phyloP scores from a whole-genome alignment of 2,888 invertebrate genomes.

The Sinhomidia bicolor region DNA sequence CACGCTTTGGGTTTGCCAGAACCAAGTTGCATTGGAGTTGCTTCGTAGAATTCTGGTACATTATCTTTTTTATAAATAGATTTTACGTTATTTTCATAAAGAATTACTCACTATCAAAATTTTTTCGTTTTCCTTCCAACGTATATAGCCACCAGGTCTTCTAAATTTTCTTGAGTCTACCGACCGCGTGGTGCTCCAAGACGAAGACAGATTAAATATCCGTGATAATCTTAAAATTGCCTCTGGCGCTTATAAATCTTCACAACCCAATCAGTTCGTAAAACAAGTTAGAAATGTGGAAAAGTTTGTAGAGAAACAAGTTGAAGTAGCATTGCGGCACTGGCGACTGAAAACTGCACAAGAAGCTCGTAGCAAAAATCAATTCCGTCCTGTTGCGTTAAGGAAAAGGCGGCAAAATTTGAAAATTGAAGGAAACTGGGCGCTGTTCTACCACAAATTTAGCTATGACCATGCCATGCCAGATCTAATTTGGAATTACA shows the following conservation, averaged over 20 bases:
- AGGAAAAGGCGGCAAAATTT: constrained; percentile 94
- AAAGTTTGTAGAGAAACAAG: constrained; percentile 91
- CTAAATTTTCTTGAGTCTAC: constrained; percentile 93
- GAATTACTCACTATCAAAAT: constrained; percentile 8
- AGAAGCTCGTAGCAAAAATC: constrained; percentile 85
- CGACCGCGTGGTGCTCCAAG: constrained; percentile 89
- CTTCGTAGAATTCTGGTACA: constrained; percentile 93
- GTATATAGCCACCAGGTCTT: constrained; percentile 93
- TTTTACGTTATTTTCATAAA: neutral
- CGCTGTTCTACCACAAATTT: constrained; percentile 97
- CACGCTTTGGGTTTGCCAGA: constrained; percentile 97
- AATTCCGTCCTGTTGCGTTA: constrained; percentile 91
- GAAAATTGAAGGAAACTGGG: constrained; percentile 94
- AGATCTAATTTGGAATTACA: constrained; percentile 99
- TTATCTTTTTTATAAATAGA: neutral
- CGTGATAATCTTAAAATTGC: constrained; percentile 98
- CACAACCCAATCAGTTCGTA: constrained; percentile 78
- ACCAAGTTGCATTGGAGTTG: constrained; percentile 93
- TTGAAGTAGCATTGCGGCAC: constrained; percentile 89
- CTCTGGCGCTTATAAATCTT: constrained; percentile 74
- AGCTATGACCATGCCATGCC: constrained; percentile 96
- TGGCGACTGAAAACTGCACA: constrained; percentile 84
- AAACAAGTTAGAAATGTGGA: constrained; percentile 80
- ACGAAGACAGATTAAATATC: constrained; percentile 86
- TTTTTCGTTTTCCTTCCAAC: constrained; percentile 73